Evolutionary conservation across 2,113 vertebrate genomes (phyloP).

Genomic region (Sminthopsis crassicaudata): DNA sequence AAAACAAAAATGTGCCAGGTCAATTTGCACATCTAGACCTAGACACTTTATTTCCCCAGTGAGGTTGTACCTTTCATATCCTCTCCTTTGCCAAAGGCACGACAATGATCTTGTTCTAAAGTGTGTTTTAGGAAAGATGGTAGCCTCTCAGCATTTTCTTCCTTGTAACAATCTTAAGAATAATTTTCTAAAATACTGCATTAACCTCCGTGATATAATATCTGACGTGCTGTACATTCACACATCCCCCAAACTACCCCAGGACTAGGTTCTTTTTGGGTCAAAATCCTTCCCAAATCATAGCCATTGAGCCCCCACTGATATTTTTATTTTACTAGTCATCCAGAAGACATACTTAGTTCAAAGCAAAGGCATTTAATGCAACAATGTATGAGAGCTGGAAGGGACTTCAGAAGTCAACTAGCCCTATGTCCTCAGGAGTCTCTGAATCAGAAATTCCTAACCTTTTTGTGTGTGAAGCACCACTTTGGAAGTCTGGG

Average conservation of each 20-base stretch:
- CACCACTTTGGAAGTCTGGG: neutral
- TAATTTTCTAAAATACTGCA: neutral
- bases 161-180: neutral
- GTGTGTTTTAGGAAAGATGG: neutral
- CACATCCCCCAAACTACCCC: neutral
- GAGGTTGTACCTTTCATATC: constrained; percentile 36
- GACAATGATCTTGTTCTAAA: constrained; percentile 58
- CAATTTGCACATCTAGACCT: constrained; percentile 68
- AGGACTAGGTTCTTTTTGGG: neutral
- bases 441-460: neutral
- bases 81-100: neutral
- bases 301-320: neutral
- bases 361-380: neutral
- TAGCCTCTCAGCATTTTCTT: neutral
- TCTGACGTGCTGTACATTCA: neutral
- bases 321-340: neutral
- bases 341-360: neutral
- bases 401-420: neutral
- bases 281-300: neutral
- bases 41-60: constrained; percentile 71
- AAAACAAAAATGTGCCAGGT: constrained; percentile 61
- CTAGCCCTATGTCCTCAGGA: neutral
- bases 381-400: neutral
- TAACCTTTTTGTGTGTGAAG: neutral
- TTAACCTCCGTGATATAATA: neutral